Base-by-base conservation (phyloP, 2,888 invertebrate genomes). In the Phoronis australis region DNA sequence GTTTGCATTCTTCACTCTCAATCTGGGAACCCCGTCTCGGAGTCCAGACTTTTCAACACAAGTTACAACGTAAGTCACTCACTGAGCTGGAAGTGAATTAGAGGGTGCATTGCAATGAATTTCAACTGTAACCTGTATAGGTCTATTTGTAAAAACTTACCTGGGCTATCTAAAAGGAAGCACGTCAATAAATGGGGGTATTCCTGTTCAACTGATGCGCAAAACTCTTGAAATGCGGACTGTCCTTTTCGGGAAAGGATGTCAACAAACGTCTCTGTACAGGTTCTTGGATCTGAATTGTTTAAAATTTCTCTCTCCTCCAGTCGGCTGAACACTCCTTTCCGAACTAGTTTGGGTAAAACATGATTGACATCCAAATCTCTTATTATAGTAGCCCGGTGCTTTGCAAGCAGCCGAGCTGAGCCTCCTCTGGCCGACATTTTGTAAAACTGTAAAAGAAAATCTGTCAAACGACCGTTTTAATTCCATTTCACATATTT, bases 191-290 rank as follows among this genome's bases (percentile, higher is more conserved):
- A 53, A 46, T 65, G 64, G 4, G 70, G 69, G 4, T 64, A 53
- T 42, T 58, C 57, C 47, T 65, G 62, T 53, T 75, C 73, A 40
- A 75, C 62, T 57, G 62, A 62, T 46, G 56, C 60, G 60, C 72
- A 72, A 57, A 73, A 67, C 45, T 69, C 70, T 20, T 66, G 63
- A 58, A 73, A 71, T 41, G 65, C 68, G 26, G 57, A 54, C 27
- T 62, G 56, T 44, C 69, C 70, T 55, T 71, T 73, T 42, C 57
- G 59, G 5, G 66, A 64, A 23, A 73, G 53, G 50, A 69, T 61
- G 43, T 71, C 71, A 23, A 73, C 57, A 56, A 75, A 62, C 27
- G 60, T 48, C 24, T 71, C 69, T n/a, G 65, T 59, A 22, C 65
- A 59, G 37, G 55, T 58, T 27, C 57, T 57, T 2, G 59, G 57